Base-by-base conservation (phyloP, 1,140 invertebrate species). In the Pinna nobilis region DNA sequence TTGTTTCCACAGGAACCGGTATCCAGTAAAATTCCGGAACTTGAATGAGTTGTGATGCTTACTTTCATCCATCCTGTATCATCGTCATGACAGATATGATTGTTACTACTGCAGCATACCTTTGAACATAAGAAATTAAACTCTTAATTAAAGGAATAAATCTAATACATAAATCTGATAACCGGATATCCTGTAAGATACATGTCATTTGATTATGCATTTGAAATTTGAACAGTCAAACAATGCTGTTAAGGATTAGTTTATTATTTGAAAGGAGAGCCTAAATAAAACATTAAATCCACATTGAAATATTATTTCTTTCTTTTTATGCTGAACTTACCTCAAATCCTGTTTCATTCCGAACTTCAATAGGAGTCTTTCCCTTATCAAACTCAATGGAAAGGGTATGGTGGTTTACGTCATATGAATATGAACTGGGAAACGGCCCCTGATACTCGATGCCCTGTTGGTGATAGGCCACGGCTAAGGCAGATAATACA, bases 401-500 rank as follows among this genome's bases (percentile, higher is more conserved):
- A 0, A 79, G 28, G 7, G 39, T 55, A 5, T 39, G 28, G 3
- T 63, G 30, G 1, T 49, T n/a, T 6, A 18, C 20, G 15, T 66
- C 53, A 3, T 69, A 32, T 4, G 41, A 64, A 49, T 64, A 73
- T 23, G 32, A 65, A 0, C 73, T 49, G 1, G 78, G 80, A 41
- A 71, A 74, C 0, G 84, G 84, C 15, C 84, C 84, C 28, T 83
- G 71, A 23, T 32, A 81, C n/a, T 80, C 65, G 11, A 76, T 25
- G 2, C 32, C 64, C 13, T 25, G 13, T 18, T 75, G 41, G 33
- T 78, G 65, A 53, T 87, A 87, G 1, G 82, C 86, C 20, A 85
- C 78, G 11, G 63, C 77, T 20, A 86, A 63, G 11, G 77, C 82
- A 18, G 64, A 59, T 32, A 82, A 32, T 9, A 67, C 68, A 11